Percentiles rank a stretch among this genome's conserved stretches.
Evolutionary conservation across 2,113 vertebrate species (phyloP).

Genomic region (Eptesicus fuscus): DNA sequence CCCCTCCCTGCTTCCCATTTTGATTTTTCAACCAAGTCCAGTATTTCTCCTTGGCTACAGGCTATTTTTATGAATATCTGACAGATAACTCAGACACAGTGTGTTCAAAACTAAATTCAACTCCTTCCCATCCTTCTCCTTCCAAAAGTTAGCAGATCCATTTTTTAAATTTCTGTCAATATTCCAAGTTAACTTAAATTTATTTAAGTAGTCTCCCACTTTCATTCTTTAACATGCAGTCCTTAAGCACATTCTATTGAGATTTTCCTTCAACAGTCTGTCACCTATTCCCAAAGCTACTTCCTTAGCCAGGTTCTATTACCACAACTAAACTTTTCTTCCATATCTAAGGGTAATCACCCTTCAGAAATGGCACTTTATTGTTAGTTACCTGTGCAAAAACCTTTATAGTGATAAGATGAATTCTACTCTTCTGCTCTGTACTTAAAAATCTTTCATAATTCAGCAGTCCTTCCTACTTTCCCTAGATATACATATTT

Average conservation of each 20-base stretch:
- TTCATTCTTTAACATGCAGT: not conserved
- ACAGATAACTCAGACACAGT: not conserved
- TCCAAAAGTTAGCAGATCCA: not conserved
- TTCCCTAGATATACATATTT: not conserved
- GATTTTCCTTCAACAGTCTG: not conserved
- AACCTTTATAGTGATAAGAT: not conserved
- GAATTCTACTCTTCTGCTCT: not conserved
- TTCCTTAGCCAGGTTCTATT: not conserved
- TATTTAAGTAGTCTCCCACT: not conserved
- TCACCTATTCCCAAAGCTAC: not conserved
- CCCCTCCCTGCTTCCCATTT: not conserved
- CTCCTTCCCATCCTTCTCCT: not conserved
- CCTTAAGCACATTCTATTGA: not conserved
- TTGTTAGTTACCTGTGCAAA: not conserved
- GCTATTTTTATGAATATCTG: not conserved
- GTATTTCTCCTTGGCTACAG: not conserved
- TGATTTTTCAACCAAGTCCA: conserved; percentile 10
- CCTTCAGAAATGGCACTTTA: not conserved
- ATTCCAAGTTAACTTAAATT: conserved; percentile 9
- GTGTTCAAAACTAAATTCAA: conserved; percentile 8
- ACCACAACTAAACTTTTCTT: not conserved
- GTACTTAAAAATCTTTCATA: not conserved
- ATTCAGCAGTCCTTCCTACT: not conserved
- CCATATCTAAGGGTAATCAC: not conserved
- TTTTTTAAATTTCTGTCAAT: not conserved